phyloP scores from a whole-genome alignment of 2,797 vertebrate genomes.

The Stomatorhinus walkeri region DNA sequence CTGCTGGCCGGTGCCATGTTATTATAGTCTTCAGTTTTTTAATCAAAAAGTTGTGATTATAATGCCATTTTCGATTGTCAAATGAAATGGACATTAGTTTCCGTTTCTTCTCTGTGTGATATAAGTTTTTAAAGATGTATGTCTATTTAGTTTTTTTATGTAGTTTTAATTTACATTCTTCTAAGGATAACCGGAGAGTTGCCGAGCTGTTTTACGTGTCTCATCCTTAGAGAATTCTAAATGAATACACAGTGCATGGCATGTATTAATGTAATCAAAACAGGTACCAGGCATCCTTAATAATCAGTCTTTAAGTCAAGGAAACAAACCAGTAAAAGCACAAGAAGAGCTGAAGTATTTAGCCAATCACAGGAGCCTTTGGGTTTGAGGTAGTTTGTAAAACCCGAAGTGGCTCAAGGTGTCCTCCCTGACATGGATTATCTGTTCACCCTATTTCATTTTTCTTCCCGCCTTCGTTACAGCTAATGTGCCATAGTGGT shows the following conservation, averaged over 20 bases:
- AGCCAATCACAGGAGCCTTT: background rate
- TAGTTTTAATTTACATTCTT: conserved; percentile 19
- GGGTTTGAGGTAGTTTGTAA: background rate
- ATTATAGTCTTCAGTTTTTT: background rate
- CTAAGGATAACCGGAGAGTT: conserved; percentile 18
- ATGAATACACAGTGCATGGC: conserved; percentile 5
- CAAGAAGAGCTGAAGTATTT: background rate
- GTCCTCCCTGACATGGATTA: background rate
- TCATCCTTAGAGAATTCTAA: background rate
- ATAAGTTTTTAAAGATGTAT: background rate
- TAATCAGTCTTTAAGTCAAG: background rate
- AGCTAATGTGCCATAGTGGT: background rate
- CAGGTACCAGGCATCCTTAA: background rate
- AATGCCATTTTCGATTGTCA: background rate
- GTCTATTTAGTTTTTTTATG: background rate
- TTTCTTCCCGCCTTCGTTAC: background rate
- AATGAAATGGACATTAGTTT: background rate
- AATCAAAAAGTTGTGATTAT: background rate
- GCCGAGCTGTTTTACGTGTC: background rate
- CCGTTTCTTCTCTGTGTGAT: background rate
- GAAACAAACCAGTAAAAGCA: background rate
- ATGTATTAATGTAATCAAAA: background rate
- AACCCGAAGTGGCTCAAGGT: background rate
- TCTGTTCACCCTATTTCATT: background rate
- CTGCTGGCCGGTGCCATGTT: background rate